Evolutionary conservation across 2,888 invertebrate genomes (phyloP).

Genomic region (Schizotus pectinicornis): DNA sequence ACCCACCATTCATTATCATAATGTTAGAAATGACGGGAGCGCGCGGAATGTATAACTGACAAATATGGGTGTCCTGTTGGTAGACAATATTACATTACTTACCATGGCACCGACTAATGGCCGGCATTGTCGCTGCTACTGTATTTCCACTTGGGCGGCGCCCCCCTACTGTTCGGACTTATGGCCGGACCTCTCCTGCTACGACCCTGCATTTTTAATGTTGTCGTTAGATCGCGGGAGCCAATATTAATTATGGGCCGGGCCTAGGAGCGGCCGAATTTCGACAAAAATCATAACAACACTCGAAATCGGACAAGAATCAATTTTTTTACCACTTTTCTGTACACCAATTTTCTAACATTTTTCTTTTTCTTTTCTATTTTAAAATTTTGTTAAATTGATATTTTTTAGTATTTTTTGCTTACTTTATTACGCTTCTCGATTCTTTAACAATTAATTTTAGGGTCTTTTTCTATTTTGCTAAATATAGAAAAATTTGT

Average conservation of each 20-base stretch:
- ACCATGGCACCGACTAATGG: slow-evolving; percentile 50
- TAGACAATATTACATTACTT: slow-evolving; percentile 54
- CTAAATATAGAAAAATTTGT: too few relatives aligned
- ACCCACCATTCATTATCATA: slow-evolving; percentile 6
- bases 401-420: too few relatives aligned
- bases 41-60: slow-evolving; percentile 42
- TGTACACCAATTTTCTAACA: too few relatives aligned
- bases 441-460: too few relatives aligned
- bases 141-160: slow-evolving; percentile 57
- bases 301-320: too few relatives aligned
- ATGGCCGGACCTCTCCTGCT: slow-evolving; percentile 42
- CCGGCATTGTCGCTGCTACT: slow-evolving; percentile 55
- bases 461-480: too few relatives aligned
- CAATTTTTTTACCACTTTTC: too few relatives aligned
- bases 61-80: slow-evolving; percentile 46
- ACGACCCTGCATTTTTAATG: slow-evolving; percentile 53
- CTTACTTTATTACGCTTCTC: too few relatives aligned
- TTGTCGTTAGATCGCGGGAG: slow-evolving; percentile 48
- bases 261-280: slow-evolving; percentile 12
- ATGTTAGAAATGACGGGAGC: slow-evolving; percentile 6
- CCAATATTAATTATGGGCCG: slow-evolving; percentile 8
- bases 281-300: background rate
- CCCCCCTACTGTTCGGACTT: slow-evolving; percentile 45
- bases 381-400: too few relatives aligned
- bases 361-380: too few relatives aligned